phyloP scores from a whole-genome alignment of 2,888 invertebrate genomes.

The Seladonia tumulorum region DNA sequence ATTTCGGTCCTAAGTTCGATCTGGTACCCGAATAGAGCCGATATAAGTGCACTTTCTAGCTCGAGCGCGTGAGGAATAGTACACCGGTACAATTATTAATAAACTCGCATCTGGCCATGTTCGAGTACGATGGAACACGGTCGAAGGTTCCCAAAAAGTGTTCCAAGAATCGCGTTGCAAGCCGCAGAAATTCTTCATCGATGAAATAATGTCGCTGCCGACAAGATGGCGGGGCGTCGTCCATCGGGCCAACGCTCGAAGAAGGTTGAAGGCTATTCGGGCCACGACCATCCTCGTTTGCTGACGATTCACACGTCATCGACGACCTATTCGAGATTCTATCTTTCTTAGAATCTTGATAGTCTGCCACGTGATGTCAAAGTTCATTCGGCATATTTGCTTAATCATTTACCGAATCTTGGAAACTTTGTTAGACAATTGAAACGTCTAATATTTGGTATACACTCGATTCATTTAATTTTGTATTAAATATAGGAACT shows the following conservation, averaged over 20 bases:
- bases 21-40: background rate
- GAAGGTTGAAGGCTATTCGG: background rate
- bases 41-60: background rate
- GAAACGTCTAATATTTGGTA: too few relatives aligned
- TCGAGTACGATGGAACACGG: background rate
- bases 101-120: slow-evolving; percentile 21
- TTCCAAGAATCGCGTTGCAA: background rate
- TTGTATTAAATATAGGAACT: background rate
- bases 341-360: background rate
- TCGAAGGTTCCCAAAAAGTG: background rate
- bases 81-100: slow-evolving; percentile 29
- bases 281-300: background rate
- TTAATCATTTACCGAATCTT: background rate
- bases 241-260: background rate
- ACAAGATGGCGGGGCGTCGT: background rate
- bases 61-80: background rate
- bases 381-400: background rate
- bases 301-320: slow-evolving; percentile 12
- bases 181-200: background rate
- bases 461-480: background rate
- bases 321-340: background rate
- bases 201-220: background rate
- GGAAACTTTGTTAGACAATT: background rate
- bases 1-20: background rate
- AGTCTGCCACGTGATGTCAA: background rate